Percentiles rank a stretch among this genome's conserved stretches.
These are phyloP conservation scores for Labrus mixtus DNA, from an alignment of 2,113 vertebrate species.

Conservation along the genomic window DNA sequence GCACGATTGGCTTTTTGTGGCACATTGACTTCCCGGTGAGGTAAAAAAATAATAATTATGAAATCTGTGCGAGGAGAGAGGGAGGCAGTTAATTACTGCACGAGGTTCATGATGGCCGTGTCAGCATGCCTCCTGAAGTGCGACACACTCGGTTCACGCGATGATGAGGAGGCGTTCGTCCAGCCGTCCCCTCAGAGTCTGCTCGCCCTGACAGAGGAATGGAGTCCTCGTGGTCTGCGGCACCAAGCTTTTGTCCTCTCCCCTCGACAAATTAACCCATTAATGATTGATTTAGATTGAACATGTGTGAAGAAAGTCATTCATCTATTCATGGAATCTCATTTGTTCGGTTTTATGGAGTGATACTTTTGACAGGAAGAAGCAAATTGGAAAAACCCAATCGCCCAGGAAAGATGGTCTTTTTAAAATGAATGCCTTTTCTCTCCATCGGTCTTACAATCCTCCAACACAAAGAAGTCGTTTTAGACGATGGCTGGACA, in stretches of 20 bases:
- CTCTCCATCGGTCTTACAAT: constrained; percentile 51
- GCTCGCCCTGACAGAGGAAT: constrained; percentile 70
- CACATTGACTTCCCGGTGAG: neutral
- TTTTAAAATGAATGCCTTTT: constrained; percentile 59
- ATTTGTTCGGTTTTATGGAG: constrained; percentile 76
- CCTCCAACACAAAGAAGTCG: constrained; percentile 65
- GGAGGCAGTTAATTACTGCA: constrained; percentile 46
- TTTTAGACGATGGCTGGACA: constrained; percentile 57
- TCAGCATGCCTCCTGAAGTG: constrained; percentile 49
- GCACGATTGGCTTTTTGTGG: neutral
- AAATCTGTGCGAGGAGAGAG: constrained; percentile 24
- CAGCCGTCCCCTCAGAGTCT: constrained; percentile 33
- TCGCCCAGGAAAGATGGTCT: constrained; percentile 58
- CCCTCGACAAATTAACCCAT: constrained; percentile 71
- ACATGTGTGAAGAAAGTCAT: constrained; percentile 74
- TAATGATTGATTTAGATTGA: constrained; percentile 78
- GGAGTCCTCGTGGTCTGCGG: constrained; percentile 51
- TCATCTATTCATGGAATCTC: constrained; percentile 75
- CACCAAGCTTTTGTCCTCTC: constrained; percentile 59
- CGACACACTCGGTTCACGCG: constrained; percentile 33
- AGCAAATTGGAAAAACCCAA: constrained; percentile 74
- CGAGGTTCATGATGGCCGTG: constrained; percentile 44
- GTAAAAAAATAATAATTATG: neutral
- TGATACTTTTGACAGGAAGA: constrained; percentile 68
- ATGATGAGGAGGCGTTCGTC: constrained; percentile 34